phyloP scores from a whole-genome alignment of 2,888 invertebrate genomes.

The Micoletzkya japonica region DNA sequence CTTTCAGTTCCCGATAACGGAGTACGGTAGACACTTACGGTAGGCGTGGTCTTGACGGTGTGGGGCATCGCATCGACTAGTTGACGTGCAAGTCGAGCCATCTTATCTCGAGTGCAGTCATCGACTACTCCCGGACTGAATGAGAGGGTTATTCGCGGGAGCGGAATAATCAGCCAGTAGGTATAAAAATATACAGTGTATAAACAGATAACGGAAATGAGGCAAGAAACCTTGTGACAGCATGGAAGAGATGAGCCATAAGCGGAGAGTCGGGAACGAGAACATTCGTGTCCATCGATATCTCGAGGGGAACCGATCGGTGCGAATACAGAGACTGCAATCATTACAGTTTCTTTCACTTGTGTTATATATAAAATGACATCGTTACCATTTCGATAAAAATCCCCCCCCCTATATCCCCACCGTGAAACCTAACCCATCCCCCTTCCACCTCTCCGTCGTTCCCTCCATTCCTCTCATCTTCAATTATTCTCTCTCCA shows the following conservation, averaged over 20 bases:
- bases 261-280: conserved; percentile 53
- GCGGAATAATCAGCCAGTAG: too few species aligned
- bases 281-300: conserved; percentile 53
- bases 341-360: background rate
- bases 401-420: background rate
- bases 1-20: too few species aligned
- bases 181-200: background rate
- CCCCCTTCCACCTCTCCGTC: background rate
- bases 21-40: too few species aligned
- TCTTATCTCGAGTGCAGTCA: conserved; percentile 62
- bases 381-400: too few species aligned
- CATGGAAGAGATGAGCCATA: conserved; percentile 49
- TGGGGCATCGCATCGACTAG: conserved; percentile 98
- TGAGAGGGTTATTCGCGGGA: too few species aligned
- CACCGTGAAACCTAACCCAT: background rate
- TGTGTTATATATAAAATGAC: background rate
- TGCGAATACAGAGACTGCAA: too few species aligned
- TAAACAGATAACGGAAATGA: background rate
- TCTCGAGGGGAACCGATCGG: conserved; percentile 48
- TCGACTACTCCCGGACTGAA: conserved; percentile 45
- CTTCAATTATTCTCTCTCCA: conserved; percentile 37
- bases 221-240: conserved; percentile 38
- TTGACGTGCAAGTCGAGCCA: conserved; percentile 84
- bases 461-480: conserved; percentile 30
- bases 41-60: conserved; percentile 77